phyloP scores from a whole-genome alignment of 2,797 vertebrate genomes.

The Choloepus didactylus region DNA sequence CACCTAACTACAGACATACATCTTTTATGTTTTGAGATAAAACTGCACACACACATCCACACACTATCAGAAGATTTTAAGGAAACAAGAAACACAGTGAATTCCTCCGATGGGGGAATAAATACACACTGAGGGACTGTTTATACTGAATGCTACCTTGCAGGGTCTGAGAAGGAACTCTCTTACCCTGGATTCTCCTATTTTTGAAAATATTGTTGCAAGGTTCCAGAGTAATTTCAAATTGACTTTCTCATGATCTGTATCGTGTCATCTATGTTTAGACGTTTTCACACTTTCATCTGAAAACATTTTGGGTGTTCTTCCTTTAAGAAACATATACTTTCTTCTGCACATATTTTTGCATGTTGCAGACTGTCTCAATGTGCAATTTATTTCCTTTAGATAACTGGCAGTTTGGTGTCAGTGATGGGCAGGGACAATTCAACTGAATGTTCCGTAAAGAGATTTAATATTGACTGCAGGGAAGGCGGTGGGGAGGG shows the following conservation, averaged over 20 bases:
- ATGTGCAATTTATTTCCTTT: conserved; percentile 78
- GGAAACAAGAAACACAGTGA: neutral
- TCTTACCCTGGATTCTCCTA: conserved; percentile 47
- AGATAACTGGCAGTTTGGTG: conserved; percentile 75
- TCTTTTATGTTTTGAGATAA: neutral
- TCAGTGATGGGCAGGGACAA: conserved; percentile 49
- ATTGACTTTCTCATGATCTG: conserved; percentile 83
- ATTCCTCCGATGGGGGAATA: neutral
- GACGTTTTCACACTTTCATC: conserved; percentile 84
- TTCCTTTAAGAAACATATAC: conserved; percentile 85
- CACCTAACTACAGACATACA: neutral
- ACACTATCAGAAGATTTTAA: neutral
- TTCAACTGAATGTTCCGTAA: conserved; percentile 29
- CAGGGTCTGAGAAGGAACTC: conserved; percentile 1
- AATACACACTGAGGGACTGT: neutral
- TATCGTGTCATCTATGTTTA: conserved; percentile 85
- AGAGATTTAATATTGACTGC: neutral
- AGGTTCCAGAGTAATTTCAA: conserved; percentile 76
- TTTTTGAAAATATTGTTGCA: conserved; percentile 74
- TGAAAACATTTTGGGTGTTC: conserved; percentile 85
- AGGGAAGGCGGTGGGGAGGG: neutral
- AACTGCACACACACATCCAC: neutral
- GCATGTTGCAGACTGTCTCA: conserved; percentile 79
- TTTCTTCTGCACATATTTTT: conserved; percentile 81
- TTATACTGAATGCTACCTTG: neutral